These are phyloP conservation scores for Craterocephalus amniculus DNA, from an alignment of 2,797 vertebrate genomes.

Conservation along the genomic window DNA sequence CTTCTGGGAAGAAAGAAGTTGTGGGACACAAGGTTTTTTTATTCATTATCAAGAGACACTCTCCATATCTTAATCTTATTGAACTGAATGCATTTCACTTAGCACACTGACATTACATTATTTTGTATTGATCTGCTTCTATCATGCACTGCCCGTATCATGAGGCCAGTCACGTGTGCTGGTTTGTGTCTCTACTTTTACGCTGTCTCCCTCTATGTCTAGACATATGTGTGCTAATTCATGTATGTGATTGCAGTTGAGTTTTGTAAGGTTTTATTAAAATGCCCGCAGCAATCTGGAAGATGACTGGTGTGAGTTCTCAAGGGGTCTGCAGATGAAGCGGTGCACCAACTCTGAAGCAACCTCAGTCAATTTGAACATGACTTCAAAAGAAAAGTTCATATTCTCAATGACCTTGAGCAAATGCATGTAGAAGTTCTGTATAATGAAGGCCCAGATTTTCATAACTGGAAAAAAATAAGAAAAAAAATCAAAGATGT, in stretches of 20 bases:
- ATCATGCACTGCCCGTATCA: background rate
- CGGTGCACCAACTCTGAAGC: conserved; percentile 27
- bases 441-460: conserved; percentile 33
- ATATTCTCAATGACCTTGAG: conserved; percentile 50
- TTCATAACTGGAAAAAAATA: conserved; percentile 15
- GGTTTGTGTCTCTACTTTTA: background rate
- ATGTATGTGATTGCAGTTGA: conserved; percentile 28
- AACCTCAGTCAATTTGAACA: conserved; percentile 45
- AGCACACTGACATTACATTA: background rate
- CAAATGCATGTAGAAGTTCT: conserved; percentile 18
- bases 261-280: conserved; percentile 53
- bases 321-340: conserved; percentile 40
- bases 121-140: conserved; percentile 2
- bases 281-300: conserved; percentile 57
- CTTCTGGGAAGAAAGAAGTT: conserved; percentile 11
- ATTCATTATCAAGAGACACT: background rate
- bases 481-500: conserved; percentile 8
- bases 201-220: background rate
- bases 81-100: background rate
- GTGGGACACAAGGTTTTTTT: no score
- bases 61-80: conserved; percentile 2
- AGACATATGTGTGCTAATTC: background rate
- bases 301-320: conserved; percentile 40
- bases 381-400: conserved; percentile 60
- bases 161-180: no score